phyloP scores from a whole-genome alignment of 2,888 invertebrate genomes.

The Stenchaetothrips biformis region DNA sequence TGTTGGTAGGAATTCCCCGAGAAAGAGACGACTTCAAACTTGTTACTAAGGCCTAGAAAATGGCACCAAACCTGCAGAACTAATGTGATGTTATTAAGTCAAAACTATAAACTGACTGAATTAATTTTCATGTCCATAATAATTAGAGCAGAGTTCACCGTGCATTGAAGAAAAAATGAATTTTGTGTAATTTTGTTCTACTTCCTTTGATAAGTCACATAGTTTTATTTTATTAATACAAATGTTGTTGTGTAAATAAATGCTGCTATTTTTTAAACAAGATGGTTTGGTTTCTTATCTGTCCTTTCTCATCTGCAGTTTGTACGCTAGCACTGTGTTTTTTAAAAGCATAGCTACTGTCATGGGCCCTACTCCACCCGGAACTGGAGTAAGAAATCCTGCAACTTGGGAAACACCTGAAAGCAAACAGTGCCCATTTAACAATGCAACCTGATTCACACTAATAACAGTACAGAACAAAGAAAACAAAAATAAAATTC shows the following conservation, averaged over 20 bases:
- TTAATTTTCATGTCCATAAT: no score
- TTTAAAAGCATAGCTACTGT: constrained; percentile 91
- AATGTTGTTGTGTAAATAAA: not conserved
- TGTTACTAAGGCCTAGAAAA: not conserved
- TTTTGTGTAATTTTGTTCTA: not conserved
- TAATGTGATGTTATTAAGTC: not conserved
- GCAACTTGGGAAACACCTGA: constrained; percentile 72
- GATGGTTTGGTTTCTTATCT: not conserved
- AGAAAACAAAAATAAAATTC: constrained; percentile 31
- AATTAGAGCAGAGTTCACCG: no score
- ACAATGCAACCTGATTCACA: no score
- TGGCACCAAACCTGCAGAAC: not conserved
- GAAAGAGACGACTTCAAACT: constrained; percentile 29
- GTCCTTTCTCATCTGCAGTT: constrained; percentile 40
- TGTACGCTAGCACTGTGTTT: constrained; percentile 76
- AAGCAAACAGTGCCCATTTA: constrained; percentile 38
- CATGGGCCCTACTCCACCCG: constrained; percentile 90
- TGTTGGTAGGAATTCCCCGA: constrained; percentile 62
- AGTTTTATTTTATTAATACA: not conserved
- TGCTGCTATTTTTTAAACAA: not conserved
- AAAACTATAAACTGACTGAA: no score
- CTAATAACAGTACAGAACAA: constrained; percentile 21
- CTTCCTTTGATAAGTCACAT: not conserved
- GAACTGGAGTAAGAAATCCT: constrained; percentile 82
- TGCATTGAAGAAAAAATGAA: not conserved